These are phyloP conservation scores for Ictalurus furcatus DNA, from an alignment of 2,113 vertebrate genomes.

Conservation along the genomic window DNA sequence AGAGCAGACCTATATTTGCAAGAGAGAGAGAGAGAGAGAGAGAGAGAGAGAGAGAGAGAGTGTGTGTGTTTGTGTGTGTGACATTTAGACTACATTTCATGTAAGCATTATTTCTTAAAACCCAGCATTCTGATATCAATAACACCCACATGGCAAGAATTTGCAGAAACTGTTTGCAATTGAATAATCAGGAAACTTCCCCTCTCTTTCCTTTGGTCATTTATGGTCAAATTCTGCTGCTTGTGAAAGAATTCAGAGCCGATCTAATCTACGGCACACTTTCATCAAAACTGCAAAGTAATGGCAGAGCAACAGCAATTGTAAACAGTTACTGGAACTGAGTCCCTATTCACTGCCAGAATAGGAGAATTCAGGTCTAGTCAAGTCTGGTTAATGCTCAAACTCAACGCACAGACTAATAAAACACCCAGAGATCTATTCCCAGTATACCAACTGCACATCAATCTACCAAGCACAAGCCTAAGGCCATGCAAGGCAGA, in stretches of 20 bases:
- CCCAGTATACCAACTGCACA: background rate
- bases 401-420: constrained; percentile 11
- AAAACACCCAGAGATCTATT: constrained; percentile 7
- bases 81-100: background rate
- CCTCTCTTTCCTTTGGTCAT: constrained; percentile 39
- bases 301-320: constrained; percentile 11
- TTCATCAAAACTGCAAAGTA: constrained; percentile 39
- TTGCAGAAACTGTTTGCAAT: constrained; percentile 12
- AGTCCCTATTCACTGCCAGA: constrained; percentile 6
- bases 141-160: constrained; percentile 40
- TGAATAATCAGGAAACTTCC: constrained; percentile 34
- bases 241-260: constrained; percentile 28
- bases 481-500: background rate
- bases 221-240: constrained; percentile 33
- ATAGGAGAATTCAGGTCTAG: constrained; percentile 19
- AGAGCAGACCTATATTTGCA: background rate
- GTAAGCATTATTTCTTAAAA: background rate
- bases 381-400: constrained; percentile 17
- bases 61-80: background rate
- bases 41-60: background rate
- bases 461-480: background rate
- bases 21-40: background rate
- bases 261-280: constrained; percentile 41
- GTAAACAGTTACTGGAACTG: constrained; percentile 38
- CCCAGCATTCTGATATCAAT: constrained; percentile 27